Percentiles rank a stretch among this genome's conserved stretches.
phyloP scores from a whole-genome alignment of 2,113 vertebrate genomes.

The Oncorhynchus kisutch region DNA sequence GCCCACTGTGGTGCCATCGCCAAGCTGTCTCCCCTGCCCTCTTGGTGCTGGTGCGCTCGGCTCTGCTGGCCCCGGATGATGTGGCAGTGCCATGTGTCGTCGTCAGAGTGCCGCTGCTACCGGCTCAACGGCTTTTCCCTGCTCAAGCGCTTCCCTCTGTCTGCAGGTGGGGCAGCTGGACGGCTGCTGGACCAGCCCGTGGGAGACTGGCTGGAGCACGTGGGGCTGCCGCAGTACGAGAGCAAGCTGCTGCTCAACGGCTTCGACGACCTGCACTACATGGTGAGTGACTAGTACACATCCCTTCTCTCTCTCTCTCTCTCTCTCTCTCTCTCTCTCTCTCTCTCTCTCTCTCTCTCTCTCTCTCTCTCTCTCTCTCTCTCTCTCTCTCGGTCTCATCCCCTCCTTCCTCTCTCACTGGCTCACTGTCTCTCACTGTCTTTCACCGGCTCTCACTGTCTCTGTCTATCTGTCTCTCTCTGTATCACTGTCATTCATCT shows the following conservation, averaged over 20 bases:
- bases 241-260: conserved; percentile 95
- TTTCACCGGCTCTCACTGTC: background rate
- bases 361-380: background rate
- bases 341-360: background rate
- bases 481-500: background rate
- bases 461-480: background rate
- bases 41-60: conserved; percentile 68
- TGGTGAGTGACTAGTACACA: conserved; percentile 80
- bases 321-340: background rate
- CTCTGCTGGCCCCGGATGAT: conserved; percentile 83
- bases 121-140: conserved; percentile 89
- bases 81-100: conserved; percentile 94
- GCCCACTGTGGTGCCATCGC: background rate
- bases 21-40: conserved; percentile 48
- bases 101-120: conserved; percentile 96
- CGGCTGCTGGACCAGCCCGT: conserved; percentile 90
- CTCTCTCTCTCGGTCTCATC: too few species aligned
- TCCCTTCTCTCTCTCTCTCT: too few species aligned
- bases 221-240: conserved; percentile 95
- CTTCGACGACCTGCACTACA: conserved; percentile 94
- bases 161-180: conserved; percentile 82
- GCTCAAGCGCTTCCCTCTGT: conserved; percentile 92
- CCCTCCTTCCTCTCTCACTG: too few species aligned
- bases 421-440: too few species aligned
- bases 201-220: conserved; percentile 93